phyloP scores from a whole-genome alignment of 2,113 vertebrate species.

The Brachirus orientalis region DNA sequence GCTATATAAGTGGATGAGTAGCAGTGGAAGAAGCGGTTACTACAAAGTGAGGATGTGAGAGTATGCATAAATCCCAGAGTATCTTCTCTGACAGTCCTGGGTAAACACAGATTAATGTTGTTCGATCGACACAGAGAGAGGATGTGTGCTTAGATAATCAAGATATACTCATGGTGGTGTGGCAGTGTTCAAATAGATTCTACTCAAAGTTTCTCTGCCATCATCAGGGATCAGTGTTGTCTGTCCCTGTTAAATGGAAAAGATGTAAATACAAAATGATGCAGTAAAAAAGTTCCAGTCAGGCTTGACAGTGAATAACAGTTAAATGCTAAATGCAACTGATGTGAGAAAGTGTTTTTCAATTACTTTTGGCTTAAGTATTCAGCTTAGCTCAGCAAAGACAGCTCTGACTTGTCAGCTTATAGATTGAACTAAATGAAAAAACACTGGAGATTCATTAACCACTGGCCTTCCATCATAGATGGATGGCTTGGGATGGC shows the following conservation, averaged over 20 bases:
- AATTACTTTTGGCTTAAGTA: conserved; percentile 22
- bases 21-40: conserved; percentile 44
- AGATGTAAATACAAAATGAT: neutral
- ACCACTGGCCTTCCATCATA: conserved; percentile 32
- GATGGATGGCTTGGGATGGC: conserved; percentile 50
- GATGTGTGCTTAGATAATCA: conserved; percentile 53
- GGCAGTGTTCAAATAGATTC: conserved; percentile 24
- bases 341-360: conserved; percentile 5
- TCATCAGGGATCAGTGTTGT: conserved; percentile 8
- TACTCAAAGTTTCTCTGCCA: neutral
- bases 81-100: conserved; percentile 46
- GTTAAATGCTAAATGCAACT: conserved; percentile 11
- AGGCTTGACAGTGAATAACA: neutral
- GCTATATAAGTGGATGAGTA: conserved; percentile 64
- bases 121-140: conserved; percentile 42
- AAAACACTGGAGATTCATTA: conserved; percentile 66
- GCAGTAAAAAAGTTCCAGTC: neutral
- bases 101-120: conserved; percentile 73
- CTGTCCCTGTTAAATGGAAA: neutral
- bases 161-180: conserved; percentile 34
- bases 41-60: conserved; percentile 39
- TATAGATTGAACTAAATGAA: conserved; percentile 63
- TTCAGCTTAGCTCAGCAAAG: conserved; percentile 62
- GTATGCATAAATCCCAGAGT: conserved; percentile 64
- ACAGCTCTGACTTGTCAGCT: conserved; percentile 28